phyloP scores from a whole-genome alignment of 2,797 vertebrate genomes.

The Carduelis carduelis region DNA sequence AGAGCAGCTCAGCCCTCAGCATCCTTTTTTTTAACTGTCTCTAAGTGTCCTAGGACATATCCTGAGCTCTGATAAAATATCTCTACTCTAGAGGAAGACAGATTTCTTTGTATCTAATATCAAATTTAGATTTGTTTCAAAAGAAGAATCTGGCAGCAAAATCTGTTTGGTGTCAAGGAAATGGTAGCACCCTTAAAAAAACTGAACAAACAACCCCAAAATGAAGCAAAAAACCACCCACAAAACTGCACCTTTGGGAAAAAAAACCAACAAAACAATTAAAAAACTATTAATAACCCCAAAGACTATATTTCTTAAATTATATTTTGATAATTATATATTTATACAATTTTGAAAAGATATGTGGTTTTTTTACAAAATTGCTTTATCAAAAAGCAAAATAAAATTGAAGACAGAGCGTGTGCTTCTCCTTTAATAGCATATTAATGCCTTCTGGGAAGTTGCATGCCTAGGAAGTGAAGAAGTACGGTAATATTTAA shows the following conservation, averaged over 20 bases:
- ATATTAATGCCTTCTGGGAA: background rate
- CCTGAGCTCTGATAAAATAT: background rate
- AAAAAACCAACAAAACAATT: background rate
- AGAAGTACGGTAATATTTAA: background rate
- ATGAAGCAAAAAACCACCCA: background rate
- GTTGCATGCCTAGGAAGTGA: background rate
- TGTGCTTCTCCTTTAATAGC: background rate
- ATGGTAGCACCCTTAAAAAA: background rate
- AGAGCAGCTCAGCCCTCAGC: background rate
- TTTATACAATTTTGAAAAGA: background rate
- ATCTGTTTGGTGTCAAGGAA: background rate
- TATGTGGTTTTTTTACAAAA: rapidly evolving
- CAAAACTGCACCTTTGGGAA: background rate
- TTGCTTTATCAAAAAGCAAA: background rate
- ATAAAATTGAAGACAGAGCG: background rate
- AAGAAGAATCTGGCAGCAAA: background rate
- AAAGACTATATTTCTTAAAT: background rate
- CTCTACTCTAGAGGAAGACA: background rate
- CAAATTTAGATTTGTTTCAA: background rate
- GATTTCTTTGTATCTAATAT: background rate
- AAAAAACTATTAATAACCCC: background rate
- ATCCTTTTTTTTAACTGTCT: background rate
- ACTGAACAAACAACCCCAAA: rapidly evolving
- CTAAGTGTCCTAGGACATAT: background rate
- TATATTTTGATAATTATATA: background rate